A percentile compares a stretch with the other conserved stretches of the same genome.
These are phyloP conservation scores for Trichogramma dendrolimi DNA, from an alignment of 2,888 invertebrate genomes.

Conservation along the genomic window DNA sequence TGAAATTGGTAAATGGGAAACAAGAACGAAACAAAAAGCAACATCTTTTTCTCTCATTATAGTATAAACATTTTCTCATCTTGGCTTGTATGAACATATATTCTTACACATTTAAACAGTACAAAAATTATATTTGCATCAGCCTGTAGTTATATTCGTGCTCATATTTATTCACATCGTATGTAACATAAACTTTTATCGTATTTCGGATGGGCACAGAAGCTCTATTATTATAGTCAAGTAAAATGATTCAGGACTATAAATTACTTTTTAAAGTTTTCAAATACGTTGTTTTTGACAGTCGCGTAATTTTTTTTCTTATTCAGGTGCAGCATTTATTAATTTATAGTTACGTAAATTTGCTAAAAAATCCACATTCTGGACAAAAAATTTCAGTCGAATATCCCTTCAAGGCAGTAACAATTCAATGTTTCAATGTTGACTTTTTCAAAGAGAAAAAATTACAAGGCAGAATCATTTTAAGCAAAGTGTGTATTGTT, in stretches of 20 bases:
- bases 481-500: constrained; percentile 15
- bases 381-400: too few species aligned
- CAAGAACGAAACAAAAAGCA: constrained; percentile 24
- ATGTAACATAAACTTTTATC: neutral
- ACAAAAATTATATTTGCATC: constrained; percentile 68
- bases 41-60: constrained; percentile 36
- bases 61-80: constrained; percentile 53
- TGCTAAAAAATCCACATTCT: too few species aligned
- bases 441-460: constrained; percentile 10
- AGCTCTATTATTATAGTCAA: too few species aligned
- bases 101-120: constrained; percentile 82
- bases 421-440: neutral
- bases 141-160: constrained; percentile 35
- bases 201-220: neutral
- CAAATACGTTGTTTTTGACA: neutral
- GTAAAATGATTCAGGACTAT: too few species aligned
- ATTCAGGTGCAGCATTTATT: too few species aligned
- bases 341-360: too few species aligned
- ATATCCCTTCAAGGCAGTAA: too few species aligned
- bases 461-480: neutral
- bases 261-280: neutral
- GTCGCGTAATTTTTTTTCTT: neutral
- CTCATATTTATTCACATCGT: too few species aligned
- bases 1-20: constrained; percentile 12
- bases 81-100: constrained; percentile 64